Evolutionary conservation across 1,140 invertebrate genomes (phyloP), one percentile per base, ranked within the genome.

Genomic region (Rhyacophila brunnea): DNA sequence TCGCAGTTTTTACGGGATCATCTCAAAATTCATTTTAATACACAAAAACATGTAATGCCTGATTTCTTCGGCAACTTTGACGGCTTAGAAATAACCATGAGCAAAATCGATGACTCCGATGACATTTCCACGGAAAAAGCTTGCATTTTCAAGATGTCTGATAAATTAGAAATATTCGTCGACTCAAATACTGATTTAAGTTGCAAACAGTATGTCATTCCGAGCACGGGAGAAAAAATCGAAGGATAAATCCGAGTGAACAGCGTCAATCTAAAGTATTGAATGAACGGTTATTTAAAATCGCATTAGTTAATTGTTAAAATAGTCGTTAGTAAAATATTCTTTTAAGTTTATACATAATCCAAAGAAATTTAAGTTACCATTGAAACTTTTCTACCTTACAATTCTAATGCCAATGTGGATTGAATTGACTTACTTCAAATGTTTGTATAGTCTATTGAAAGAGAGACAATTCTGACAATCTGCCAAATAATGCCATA

Each of bases 1-100:
- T 83, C 83, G 9, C 87, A 91, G 68, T 87, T 91, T 55, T 70
- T 91, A 6, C 77, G 84, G n/a, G 90, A 93, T 55, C 91, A 93
- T 72, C 80, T 87, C 18, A 90, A 89, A 71, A 75, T 90, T 18
- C 91, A 93, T 72, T 92, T 93, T 68, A 80, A 78, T 62, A 75
- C 75, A 58, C 76, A 77, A 28, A 83, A 84, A 67, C 71, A 79
- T 47, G 72, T 83, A 11, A 81, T 77, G 52, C 81, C 87, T 3
- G 87, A 87, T 13, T 81, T 79, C 3, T 87, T 80, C 68, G 74
- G 85, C 62, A 78, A 81, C 36, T 79, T 80, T 62, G 80, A 83
- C 54, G 66, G 77, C 20, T 59, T 84, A n/a, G 78, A 80, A 23
- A 66, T 82, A 13, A 74, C 68, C 45, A 75, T 81, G 61, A 71